These are phyloP conservation scores for Acanthiza pusilla DNA, from an alignment of 2,797 vertebrate species.

Conservation along the genomic window DNA sequence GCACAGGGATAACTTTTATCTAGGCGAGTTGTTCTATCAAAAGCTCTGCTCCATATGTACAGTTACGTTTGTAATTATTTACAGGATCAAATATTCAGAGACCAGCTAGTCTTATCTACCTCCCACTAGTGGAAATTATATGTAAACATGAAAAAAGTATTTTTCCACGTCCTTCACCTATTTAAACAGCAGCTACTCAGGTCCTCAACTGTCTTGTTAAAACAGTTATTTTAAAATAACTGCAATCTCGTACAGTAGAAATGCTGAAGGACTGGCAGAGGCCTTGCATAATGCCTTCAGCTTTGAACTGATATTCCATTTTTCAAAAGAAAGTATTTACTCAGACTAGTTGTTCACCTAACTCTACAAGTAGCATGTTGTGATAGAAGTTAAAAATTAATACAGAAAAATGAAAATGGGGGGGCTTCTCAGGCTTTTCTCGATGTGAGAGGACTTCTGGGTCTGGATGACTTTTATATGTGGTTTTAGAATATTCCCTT, in stretches of 20 bases:
- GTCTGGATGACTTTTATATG: slow-evolving; percentile 21
- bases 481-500: slow-evolving; percentile 9
- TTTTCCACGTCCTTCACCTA: neutral
- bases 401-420: neutral
- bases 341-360: neutral
- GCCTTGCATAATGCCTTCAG: neutral
- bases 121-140: slow-evolving; percentile 31
- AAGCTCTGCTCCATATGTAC: neutral
- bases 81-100: slow-evolving; percentile 34
- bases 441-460: neutral
- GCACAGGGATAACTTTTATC: neutral
- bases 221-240: neutral
- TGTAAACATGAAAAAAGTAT: neutral
- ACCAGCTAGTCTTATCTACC: slow-evolving; percentile 59
- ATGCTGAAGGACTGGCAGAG: neutral
- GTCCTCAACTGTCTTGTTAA: slow-evolving; percentile 14
- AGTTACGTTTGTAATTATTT: neutral
- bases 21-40: neutral
- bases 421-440: neutral
- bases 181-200: slow-evolving; percentile 41
- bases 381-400: neutral
- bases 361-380: neutral
- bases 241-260: neutral
- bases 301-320: neutral
- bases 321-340: neutral